Base-by-base conservation (phyloP, 1,140 invertebrate species). In the Wasmannia auropunctata region DNA sequence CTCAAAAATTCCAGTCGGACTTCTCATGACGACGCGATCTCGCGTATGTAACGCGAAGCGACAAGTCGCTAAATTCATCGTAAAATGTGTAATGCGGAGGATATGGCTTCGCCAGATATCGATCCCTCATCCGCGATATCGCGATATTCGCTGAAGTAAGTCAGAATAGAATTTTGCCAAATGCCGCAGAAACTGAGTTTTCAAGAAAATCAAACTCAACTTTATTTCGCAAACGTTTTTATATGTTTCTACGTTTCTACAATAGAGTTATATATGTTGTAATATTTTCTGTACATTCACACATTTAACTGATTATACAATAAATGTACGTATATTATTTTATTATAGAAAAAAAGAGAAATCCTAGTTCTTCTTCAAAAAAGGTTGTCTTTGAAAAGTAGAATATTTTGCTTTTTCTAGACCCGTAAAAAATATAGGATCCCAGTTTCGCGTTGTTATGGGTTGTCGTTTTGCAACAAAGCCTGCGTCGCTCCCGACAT, bases 11-110 rank as follows among this genome's bases (percentile, higher is more conserved):
- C 49, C 49, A 43, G 63, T 40, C 49, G 49, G 49, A 16, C 49
- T 81, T 37, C 65, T 81, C 65, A 56, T 56, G 34, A 31, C 65
- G 63, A 70, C 63, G 49, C 77, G 63, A 70, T 81, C 63, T 81
- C 49, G 77, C 25, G 77, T 70, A 81, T 70, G 65, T 81, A 70
- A 81, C 77, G 49, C 49, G 49, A 28, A 65, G 60, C 65, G 77
- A 79, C 60, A 25, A 81, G 49, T 81, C 77, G 65, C 77, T 81
- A 81, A 81, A 81, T 81, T 81, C 77, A 70, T 70, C 63, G 49
- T 56, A 81, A 81, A 81, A 81, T 81, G 65, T 81, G 34, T 70
- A 81, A 81, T 70, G 19, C 49, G 22, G 11, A 40, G 77, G 28
- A 65, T 34, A 79, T 7, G 75, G 63, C 43, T 67, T 51, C 14